Conservation (phyloP, 2,113 vertebrate species). For the Colinus virginianus region DNA sequence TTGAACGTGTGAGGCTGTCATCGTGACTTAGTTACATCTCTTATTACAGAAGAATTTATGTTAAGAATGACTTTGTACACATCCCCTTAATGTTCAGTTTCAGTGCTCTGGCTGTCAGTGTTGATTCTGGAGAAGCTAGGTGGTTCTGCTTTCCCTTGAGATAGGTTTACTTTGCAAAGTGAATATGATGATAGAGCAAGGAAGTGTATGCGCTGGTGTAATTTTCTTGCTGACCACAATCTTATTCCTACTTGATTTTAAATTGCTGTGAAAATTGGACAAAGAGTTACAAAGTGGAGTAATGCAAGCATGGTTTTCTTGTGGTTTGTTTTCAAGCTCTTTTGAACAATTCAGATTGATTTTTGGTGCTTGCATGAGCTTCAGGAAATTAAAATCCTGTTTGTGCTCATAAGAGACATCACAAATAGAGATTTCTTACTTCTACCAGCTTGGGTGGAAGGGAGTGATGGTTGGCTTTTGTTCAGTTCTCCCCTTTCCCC, state of each 20-base stretch:
- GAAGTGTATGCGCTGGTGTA: slow-evolving; percentile 13
- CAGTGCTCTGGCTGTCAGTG: neutral
- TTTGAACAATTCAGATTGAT: neutral
- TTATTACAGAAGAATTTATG: neutral
- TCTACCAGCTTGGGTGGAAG: neutral
- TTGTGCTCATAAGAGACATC: neutral
- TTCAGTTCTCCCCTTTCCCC: neutral
- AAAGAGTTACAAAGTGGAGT: neutral
- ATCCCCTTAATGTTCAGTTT: neutral
- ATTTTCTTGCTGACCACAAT: neutral
- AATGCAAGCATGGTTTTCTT: neutral
- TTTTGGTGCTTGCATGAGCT: neutral
- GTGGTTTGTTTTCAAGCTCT: neutral
- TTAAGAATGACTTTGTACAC: neutral
- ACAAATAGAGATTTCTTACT: neutral
- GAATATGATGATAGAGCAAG: neutral
- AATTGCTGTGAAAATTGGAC: neutral
- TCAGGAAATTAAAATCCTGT: neutral
- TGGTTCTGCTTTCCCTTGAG: slow-evolving; percentile 27
- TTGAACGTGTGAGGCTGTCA: neutral
- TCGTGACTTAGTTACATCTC: neutral
- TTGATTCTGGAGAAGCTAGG: neutral
- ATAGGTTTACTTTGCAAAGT: slow-evolving; percentile 4
- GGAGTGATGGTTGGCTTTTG: neutral
- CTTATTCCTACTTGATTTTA: neutral